Percentiles rank a stretch among this genome's conserved stretches.
Conservation (phyloP, 2,797 vertebrate species). For the Strix occidentalis region DNA sequence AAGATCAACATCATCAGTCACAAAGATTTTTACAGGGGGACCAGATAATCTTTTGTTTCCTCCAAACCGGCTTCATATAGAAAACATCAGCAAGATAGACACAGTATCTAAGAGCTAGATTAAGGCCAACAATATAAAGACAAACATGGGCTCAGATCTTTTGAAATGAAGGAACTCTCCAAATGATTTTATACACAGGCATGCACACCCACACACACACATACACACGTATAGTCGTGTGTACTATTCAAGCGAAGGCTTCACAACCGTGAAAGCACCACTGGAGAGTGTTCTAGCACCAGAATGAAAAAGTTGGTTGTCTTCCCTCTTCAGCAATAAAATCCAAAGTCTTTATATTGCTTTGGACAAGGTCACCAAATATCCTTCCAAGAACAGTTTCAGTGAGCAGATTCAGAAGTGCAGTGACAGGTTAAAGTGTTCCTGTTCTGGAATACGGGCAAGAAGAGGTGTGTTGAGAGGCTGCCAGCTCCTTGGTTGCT, state of each 20-base stretch:
- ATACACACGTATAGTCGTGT: not conserved
- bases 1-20: conserved; percentile 1
- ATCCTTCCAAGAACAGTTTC: not conserved
- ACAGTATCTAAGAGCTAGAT: conserved; percentile 17
- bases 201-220: not conserved
- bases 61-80: conserved; percentile 47
- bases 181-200: not conserved
- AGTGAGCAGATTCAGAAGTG: not conserved
- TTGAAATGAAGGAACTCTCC: conserved; percentile 44
- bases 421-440: not conserved
- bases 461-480: not conserved
- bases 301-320: conserved; percentile 25
- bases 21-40: not conserved
- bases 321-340: not conserved
- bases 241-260: conserved; percentile 1
- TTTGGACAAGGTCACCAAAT: conserved; percentile 20
- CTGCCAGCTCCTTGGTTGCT: conserved; percentile 24
- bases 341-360: conserved; percentile 13
- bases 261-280: conserved; percentile 44
- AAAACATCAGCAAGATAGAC: conserved; percentile 39
- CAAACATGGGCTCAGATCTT: conserved; percentile 9
- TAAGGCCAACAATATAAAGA: conserved; percentile 58
- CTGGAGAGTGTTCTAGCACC: conserved; percentile 66
- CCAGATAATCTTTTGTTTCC: conserved; percentile 17
- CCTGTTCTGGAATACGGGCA: not conserved